Evolutionary conservation across 2,888 invertebrate species (phyloP).

Genomic region (Chymomyza fuscimana): DNA sequence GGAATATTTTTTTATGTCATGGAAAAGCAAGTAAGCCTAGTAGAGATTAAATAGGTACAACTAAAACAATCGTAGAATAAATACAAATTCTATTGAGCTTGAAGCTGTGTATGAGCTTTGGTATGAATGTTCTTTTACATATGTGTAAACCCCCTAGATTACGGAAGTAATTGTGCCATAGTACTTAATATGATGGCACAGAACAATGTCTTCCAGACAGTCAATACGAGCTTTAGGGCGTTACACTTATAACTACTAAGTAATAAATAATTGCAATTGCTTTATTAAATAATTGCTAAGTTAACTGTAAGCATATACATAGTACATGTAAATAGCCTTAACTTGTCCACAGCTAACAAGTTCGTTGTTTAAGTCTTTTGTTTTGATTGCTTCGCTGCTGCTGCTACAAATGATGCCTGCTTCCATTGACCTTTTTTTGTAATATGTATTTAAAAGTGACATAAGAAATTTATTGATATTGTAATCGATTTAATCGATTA

Average conservation of each 20-base stretch:
- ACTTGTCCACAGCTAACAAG: slow-evolving; percentile 15
- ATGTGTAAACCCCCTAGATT: too few relatives aligned
- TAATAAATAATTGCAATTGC: background rate
- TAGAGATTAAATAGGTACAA: too few relatives aligned
- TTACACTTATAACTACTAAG: background rate
- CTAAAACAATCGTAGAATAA: too few relatives aligned
- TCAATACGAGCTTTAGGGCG: background rate
- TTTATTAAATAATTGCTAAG: background rate
- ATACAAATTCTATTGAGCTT: too few relatives aligned
- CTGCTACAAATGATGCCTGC: slow-evolving; percentile 19
- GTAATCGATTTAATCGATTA: background rate
- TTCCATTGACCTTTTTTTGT: slow-evolving; percentile 49
- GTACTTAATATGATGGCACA: too few relatives aligned
- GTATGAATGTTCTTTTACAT: too few relatives aligned
- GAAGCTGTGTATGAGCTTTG: too few relatives aligned
- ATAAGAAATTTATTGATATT: slow-evolving; percentile 17
- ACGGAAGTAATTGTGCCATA: too few relatives aligned
- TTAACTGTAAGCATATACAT: background rate
- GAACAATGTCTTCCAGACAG: too few relatives aligned
- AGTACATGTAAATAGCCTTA: background rate
- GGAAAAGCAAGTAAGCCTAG: too few relatives aligned
- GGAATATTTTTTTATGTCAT: too few relatives aligned
- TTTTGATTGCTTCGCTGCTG: slow-evolving; percentile 25
- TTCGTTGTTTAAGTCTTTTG: slow-evolving; percentile 45
- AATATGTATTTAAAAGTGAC: slow-evolving; percentile 23